Conservation (phyloP, 2,888 invertebrate genomes). For the Xestia c-nigrum region DNA sequence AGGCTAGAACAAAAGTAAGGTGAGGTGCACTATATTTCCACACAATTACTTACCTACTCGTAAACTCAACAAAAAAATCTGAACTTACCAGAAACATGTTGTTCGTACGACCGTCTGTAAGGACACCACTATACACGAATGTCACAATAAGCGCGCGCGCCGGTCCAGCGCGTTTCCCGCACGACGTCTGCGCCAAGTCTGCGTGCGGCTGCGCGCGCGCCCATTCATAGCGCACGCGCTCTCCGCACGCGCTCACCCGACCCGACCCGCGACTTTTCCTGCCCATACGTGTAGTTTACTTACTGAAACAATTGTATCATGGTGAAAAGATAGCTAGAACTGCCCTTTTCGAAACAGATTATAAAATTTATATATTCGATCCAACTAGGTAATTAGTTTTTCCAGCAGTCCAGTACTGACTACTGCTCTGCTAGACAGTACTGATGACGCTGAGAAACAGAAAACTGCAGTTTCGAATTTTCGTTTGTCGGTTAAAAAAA, state of each 20-base stretch:
- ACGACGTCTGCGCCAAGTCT: constrained; percentile 84
- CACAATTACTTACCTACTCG: background rate
- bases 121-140: constrained; percentile 50
- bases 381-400: background rate
- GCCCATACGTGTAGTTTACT: constrained; percentile 27
- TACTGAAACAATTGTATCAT: constrained; percentile 31
- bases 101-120: constrained; percentile 33
- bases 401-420: background rate
- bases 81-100: constrained; percentile 62
- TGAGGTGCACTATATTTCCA: background rate
- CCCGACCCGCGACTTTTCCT: constrained; percentile 41
- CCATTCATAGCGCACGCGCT: constrained; percentile 72
- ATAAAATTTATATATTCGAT: background rate
- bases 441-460: background rate
- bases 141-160: constrained; percentile 52
- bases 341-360: background rate
- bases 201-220: constrained; percentile 56
- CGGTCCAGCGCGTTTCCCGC: constrained; percentile 75
- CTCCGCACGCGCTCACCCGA: constrained; percentile 42
- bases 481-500: too few species aligned
- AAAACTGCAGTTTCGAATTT: background rate
- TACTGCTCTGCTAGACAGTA: background rate
- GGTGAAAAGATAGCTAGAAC: background rate
- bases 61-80: background rate
- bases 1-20: background rate